Percentiles rank a stretch among this genome's conserved stretches.
phyloP scores from a whole-genome alignment of 2,888 invertebrate genomes.

The Ichneumon xanthorius region DNA sequence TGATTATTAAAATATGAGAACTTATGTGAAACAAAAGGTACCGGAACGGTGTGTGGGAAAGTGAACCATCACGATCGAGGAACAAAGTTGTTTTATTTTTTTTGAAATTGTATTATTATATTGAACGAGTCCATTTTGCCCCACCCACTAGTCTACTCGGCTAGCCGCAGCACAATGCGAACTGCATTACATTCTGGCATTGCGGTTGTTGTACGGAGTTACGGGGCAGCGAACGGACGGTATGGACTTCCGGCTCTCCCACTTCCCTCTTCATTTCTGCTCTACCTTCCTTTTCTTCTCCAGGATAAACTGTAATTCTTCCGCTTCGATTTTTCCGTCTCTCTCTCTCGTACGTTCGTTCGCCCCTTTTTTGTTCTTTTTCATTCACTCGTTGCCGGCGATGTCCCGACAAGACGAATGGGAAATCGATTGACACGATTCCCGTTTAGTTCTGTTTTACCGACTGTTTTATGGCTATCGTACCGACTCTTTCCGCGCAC shows the following conservation, averaged over 20 bases:
- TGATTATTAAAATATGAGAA: too few species aligned
- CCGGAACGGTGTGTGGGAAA: too few species aligned
- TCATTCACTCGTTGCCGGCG: constrained; percentile 39
- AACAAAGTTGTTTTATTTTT: too few species aligned
- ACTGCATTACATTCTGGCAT: constrained; percentile 1
- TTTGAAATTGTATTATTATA: too few species aligned
- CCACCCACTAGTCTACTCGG: too few species aligned
- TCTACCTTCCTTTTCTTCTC: constrained; percentile 27
- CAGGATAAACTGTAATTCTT: constrained; percentile 43
- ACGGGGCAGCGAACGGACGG: constrained; percentile 3
- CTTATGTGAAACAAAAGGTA: too few species aligned
- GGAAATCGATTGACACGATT: constrained; percentile 54
- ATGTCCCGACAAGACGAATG: constrained; percentile 59
- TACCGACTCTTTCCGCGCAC: background rate
- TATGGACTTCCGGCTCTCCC: constrained; percentile 34
- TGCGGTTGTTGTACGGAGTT: constrained; percentile 30
- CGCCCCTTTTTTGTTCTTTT: constrained; percentile 15
- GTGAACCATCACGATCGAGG: too few species aligned
- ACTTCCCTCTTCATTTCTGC: background rate
- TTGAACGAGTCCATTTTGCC: too few species aligned
- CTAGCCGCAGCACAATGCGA: background rate
- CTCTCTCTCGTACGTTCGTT: background rate
- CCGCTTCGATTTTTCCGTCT: constrained; percentile 13
- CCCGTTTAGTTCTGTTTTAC: constrained; percentile 48
- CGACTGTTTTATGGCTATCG: constrained; percentile 54